Conservation (phyloP, 1,140 invertebrate species). For the Pollicipes pollicipes region DNA sequence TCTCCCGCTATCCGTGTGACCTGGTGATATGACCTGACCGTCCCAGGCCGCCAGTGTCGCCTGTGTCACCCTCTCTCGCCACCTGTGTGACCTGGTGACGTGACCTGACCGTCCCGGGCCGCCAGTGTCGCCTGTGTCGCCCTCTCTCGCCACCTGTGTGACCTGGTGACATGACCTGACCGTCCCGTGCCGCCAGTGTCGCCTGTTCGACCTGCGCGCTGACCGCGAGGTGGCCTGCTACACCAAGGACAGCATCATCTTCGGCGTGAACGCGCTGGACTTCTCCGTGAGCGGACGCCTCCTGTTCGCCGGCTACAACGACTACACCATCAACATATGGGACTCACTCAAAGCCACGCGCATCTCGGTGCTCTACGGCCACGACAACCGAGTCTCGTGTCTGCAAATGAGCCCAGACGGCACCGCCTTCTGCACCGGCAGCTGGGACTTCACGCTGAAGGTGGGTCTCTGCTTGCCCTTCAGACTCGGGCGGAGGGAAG, state of each 20-base stretch:
- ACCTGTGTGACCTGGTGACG: no score
- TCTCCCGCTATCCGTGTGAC: no score
- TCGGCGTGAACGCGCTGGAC: conserved; percentile 95
- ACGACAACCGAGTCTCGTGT: conserved; percentile 75
- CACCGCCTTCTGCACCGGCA: conserved; percentile 88
- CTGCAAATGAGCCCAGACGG: conserved; percentile 80
- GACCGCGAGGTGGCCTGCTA: conserved; percentile 95
- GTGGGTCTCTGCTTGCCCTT: no score
- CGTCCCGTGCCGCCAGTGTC: conserved; percentile 54
- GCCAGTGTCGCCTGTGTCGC: no score
- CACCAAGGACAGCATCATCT: conserved; percentile 92
- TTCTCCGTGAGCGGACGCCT: conserved; percentile 67
- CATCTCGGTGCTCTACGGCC: conserved; percentile 82
- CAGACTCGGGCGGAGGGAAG: no score
- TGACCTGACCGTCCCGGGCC: no score
- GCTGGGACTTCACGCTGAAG: conserved; percentile 92
- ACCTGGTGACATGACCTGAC: no score
- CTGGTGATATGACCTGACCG: no score
- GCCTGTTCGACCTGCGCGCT: conserved; percentile 90
- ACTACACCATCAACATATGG: conserved; percentile 98
- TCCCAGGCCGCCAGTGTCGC: no score
- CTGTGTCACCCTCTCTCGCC: no score
- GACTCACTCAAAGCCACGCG: conserved; percentile 87
- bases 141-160: no score
- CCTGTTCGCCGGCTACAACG: conserved; percentile 84